Base-by-base conservation (phyloP, 2,888 invertebrate species). In the Folsomia candida region DNA sequence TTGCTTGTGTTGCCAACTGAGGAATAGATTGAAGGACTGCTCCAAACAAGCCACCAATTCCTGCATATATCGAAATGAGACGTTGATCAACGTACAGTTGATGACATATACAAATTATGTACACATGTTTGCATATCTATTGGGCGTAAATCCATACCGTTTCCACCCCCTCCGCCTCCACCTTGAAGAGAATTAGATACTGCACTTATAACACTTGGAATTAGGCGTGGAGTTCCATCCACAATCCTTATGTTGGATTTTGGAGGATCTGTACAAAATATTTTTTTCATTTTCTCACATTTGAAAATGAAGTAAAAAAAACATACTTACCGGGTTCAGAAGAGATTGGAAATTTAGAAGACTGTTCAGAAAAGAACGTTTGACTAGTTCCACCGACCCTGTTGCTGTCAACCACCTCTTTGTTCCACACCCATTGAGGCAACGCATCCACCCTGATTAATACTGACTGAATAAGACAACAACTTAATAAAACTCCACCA, bases 371-470 rank as follows among this genome's bases (percentile, higher is more conserved):
- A 51, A 60, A 59, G 14, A 28, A 51, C 37, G 22, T 20, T 3
- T 65, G 27, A 6, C 57, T 59, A 2, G 28, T 60, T 60, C 60
- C 67, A n/a, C n/a, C n/a, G 2, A 25, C 37, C 2, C 37, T n/a
- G 11, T n/a, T 37, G 28, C 47, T 28, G 27, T 59, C 47, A 9
- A 59, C 59, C 29, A 66, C 67, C 67, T 72, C 73, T 65, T 74
- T 73, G 59, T 73, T 76, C 79, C 79, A 79, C 51, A 79, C 78
- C 79, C 79, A 79, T 27, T 78, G 72, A 1, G 77, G 69, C 22
- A 75, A 61, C 6, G 67, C 76, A 59, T 59, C 60, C 1, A 73
- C 73, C 2, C n/a, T n/a, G 24, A 64, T 28, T 6, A 69, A 22
- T 27, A 29, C 51, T 18, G 29, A 37, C 20, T 25, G n/a, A 29